Conservation (phyloP, 2,797 vertebrate species). For the Pristis pectinata region DNA sequence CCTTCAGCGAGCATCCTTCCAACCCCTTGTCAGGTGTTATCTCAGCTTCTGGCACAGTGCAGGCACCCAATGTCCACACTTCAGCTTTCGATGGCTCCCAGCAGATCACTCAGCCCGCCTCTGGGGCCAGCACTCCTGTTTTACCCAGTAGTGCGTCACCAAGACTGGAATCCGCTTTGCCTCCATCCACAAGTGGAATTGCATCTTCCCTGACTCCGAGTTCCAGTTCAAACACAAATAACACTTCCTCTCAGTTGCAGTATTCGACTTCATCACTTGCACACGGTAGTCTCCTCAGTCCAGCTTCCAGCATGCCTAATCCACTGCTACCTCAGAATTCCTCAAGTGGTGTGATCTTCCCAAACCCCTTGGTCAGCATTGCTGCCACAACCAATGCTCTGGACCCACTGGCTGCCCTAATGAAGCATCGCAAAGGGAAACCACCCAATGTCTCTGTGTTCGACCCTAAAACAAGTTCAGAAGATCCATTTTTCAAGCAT, state of each 20-base stretch:
- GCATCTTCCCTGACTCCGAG: slow-evolving; percentile 62
- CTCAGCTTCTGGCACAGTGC: slow-evolving; percentile 61
- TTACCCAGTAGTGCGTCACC: slow-evolving; percentile 60
- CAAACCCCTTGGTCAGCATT: slow-evolving; percentile 94
- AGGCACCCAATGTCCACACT: slow-evolving; percentile 59
- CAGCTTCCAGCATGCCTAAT: slow-evolving; percentile 79
- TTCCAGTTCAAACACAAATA: slow-evolving; percentile 58
- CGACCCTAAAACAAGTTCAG: slow-evolving; percentile 89
- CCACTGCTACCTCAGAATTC: slow-evolving; percentile 93
- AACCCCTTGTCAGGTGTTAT: slow-evolving; percentile 79
- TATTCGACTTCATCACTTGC: slow-evolving; percentile 74
- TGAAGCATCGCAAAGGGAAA: slow-evolving; percentile 98
- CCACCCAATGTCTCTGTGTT: slow-evolving; percentile 96
- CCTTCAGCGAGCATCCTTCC: slow-evolving; percentile 57
- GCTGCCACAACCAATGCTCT: slow-evolving; percentile 94
- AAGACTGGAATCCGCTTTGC: slow-evolving; percentile 59
- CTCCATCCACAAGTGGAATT: slow-evolving; percentile 58
- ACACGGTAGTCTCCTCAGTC: slow-evolving; percentile 73
- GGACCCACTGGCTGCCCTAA: slow-evolving; percentile 86
- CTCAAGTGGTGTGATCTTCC: slow-evolving; percentile 93
- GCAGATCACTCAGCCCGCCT: slow-evolving; percentile 68
- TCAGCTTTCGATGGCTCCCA: slow-evolving; percentile 68
- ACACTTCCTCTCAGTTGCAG: slow-evolving; percentile 65
- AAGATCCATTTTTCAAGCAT: slow-evolving; percentile 98
- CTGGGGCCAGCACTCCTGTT: slow-evolving; percentile 66